Conservation (phyloP, 2,797 vertebrate genomes). For the Typhlichthys subterraneus region DNA sequence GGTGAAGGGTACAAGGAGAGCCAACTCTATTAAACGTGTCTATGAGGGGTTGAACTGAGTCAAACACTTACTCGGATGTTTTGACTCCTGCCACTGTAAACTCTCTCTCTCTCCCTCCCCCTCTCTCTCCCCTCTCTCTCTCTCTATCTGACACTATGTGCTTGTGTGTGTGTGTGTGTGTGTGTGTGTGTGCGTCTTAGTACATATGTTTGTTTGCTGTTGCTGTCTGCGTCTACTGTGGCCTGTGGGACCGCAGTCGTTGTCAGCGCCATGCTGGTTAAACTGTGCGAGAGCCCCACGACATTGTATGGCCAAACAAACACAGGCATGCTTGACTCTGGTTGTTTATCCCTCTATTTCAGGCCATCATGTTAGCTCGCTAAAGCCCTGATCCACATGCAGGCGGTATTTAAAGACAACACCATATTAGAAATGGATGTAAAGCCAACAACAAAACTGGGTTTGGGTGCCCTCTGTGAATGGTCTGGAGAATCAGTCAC, state of each 20-base stretch:
- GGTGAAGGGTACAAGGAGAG: slow-evolving; percentile 53
- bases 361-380: slow-evolving; percentile 37
- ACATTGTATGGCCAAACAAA: slow-evolving; percentile 61
- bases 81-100: slow-evolving; percentile 66
- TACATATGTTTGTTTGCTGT: slow-evolving; percentile 60
- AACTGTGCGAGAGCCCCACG: slow-evolving; percentile 57
- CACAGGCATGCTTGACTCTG: slow-evolving; percentile 62
- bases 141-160: background rate
- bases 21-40: slow-evolving; percentile 65
- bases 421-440: slow-evolving; percentile 65
- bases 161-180: slow-evolving; percentile 1
- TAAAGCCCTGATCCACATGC: slow-evolving; percentile 56
- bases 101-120: slow-evolving; percentile 48
- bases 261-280: slow-evolving; percentile 68
- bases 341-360: slow-evolving; percentile 69
- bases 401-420: slow-evolving; percentile 61
- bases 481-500: slow-evolving; percentile 27
- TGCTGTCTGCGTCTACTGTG: slow-evolving; percentile 67
- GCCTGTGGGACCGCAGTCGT: slow-evolving; percentile 70
- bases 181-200: slow-evolving; percentile 53
- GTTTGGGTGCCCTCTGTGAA: slow-evolving; percentile 51
- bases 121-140: slow-evolving; percentile 46
- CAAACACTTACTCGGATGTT: slow-evolving; percentile 72
- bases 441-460: slow-evolving; percentile 49
- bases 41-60: slow-evolving; percentile 69